Conservation (phyloP, 2,888 invertebrate species). For the Harpagoxenus sublaevis region DNA sequence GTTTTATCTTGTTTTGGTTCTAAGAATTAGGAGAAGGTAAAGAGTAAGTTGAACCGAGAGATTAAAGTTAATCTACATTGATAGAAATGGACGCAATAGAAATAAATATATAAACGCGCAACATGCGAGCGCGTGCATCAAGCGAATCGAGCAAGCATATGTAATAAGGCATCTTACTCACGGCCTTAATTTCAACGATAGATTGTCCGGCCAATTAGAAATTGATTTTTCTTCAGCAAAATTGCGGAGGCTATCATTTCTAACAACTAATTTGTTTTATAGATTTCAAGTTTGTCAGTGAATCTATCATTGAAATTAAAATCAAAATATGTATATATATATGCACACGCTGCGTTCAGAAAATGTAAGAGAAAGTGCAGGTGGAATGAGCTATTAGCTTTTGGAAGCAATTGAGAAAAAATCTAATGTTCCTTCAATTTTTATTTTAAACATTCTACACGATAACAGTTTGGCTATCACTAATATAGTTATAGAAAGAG, state of each 20-base stretch:
- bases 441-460: not conserved
- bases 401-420: not conserved
- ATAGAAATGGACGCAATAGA: not conserved
- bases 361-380: not conserved
- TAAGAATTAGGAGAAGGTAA: no score
- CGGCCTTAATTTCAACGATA: not conserved
- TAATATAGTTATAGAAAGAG: not conserved
- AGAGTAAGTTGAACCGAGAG: no score
- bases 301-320: not conserved
- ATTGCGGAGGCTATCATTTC: not conserved
- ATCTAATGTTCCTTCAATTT: not conserved
- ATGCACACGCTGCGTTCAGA: not conserved
- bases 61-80: not conserved
- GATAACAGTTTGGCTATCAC: not conserved
- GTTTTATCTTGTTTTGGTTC: no score
- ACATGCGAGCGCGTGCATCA: not conserved
- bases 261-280: not conserved
- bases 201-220: not conserved
- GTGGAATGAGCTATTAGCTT: not conserved
- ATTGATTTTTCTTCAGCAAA: not conserved
- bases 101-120: not conserved
- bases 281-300: not conserved
- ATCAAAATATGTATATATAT: no score
- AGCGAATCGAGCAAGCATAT: no score
- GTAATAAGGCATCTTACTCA: not conserved